Conservation (phyloP, 2,888 invertebrate species). For the Pachydiplax longipennis region DNA sequence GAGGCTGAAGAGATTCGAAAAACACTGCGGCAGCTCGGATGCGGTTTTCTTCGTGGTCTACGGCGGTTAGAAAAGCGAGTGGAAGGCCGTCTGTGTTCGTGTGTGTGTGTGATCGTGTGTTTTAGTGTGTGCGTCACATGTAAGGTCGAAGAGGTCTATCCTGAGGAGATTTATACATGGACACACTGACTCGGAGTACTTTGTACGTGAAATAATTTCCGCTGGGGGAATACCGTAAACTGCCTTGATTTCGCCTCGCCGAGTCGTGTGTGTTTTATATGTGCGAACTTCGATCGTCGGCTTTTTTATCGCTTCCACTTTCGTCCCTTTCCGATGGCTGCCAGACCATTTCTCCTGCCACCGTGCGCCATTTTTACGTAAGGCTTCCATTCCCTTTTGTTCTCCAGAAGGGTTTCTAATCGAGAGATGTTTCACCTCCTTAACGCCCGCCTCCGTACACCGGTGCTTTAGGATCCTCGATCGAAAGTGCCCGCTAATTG, state of each 20-base stretch:
- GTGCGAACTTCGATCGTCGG: neutral
- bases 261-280: too few species aligned
- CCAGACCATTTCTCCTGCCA: neutral
- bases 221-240: too few species aligned
- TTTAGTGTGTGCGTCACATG: neutral
- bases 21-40: conserved; percentile 10
- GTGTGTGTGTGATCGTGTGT: neutral
- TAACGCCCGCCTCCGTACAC: neutral
- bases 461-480: neutral
- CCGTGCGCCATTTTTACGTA: neutral
- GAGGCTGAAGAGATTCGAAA: neutral
- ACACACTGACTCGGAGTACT: neutral
- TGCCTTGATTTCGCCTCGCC: too few species aligned
- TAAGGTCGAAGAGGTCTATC: too few species aligned
- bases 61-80: neutral
- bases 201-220: neutral
- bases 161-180: neutral
- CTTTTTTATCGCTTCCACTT: neutral
- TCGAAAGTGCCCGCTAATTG: too few species aligned
- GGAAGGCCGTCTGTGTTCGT: neutral
- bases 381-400: neutral
- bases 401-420: neutral
- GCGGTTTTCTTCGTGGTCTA: conserved; percentile 13
- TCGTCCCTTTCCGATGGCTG: neutral
- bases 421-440: neutral